Percentiles rank a stretch among this genome's conserved stretches.
Conservation (phyloP, 2,888 invertebrate genomes). For the Lydus trimaculatus region DNA sequence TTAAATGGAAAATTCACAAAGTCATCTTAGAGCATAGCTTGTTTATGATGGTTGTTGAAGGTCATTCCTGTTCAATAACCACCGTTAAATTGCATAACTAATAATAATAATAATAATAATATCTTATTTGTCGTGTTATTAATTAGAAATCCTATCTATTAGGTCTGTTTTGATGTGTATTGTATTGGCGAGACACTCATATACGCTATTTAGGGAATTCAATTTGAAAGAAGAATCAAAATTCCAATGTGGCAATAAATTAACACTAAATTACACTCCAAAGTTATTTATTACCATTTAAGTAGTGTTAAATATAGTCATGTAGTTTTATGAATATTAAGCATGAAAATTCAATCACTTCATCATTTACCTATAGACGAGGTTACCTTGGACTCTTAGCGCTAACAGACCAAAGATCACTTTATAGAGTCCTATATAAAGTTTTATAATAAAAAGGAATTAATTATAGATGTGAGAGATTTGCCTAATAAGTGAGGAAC, state of each 20-base stretch:
- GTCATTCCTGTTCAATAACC: neutral
- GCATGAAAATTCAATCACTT: neutral
- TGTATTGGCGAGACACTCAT: too few relatives aligned
- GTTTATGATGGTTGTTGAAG: neutral
- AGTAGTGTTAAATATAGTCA: neutral
- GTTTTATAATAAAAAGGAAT: too few relatives aligned
- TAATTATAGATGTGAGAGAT: too few relatives aligned
- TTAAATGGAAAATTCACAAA: neutral
- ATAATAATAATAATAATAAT: neutral
- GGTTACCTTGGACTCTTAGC: too few relatives aligned
- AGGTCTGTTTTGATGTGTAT: neutral
- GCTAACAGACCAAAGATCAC: neutral
- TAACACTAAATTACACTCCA: neutral
- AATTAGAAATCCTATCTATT: too few relatives aligned
- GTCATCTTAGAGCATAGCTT: too few relatives aligned
- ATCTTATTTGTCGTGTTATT: neutral
- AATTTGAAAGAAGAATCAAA: neutral
- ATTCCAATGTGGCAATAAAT: neutral
- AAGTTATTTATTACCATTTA: neutral
- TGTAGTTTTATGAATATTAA: neutral
- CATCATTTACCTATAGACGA: neutral
- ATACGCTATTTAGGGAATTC: too few relatives aligned
- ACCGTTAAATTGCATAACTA: conserved; percentile 6
- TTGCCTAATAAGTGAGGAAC: too few relatives aligned
- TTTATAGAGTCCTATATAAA: neutral